Percentiles rank a stretch among this genome's conserved stretches.
Conservation (phyloP, 1,140 invertebrate species). For the Meloidogyne exigua region DNA sequence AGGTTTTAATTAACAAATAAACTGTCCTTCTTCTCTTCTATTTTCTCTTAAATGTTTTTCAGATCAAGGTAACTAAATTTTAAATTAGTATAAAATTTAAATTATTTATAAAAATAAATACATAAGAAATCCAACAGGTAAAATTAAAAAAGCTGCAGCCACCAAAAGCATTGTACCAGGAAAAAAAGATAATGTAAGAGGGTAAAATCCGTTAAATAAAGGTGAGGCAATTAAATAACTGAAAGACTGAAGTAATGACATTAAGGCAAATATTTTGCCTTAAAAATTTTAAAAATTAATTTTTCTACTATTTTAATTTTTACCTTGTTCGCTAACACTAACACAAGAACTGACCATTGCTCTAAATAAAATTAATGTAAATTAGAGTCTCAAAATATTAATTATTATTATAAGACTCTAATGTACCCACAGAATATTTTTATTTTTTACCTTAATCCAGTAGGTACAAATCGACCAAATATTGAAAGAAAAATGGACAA, state of each 20-base stretch:
- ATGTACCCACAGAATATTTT: too few species aligned
- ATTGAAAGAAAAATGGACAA: conserved; percentile 36
- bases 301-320: background rate
- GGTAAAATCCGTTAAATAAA: conserved; percentile 59
- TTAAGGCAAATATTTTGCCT: conserved; percentile 51
- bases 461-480: conserved; percentile 53
- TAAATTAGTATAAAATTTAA: background rate
- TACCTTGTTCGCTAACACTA: conserved; percentile 49
- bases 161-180: conserved; percentile 51
- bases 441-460: conserved; percentile 35
- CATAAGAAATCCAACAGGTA: conserved; percentile 36
- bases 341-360: conserved; percentile 49
- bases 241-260: conserved; percentile 50
- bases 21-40: too few species aligned
- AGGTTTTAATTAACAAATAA: too few species aligned
- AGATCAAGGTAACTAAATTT: background rate
- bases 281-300: background rate
- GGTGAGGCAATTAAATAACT: conserved; percentile 51
- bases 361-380: background rate
- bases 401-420: too few species aligned
- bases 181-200: conserved; percentile 51
- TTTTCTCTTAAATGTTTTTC: background rate
- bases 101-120: conserved; percentile 31
- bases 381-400: too few species aligned
- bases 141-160: conserved; percentile 24